Evolutionary conservation across 2,113 vertebrate species (phyloP).

Genomic region (Sinocyclocheilus rhinocerous): DNA sequence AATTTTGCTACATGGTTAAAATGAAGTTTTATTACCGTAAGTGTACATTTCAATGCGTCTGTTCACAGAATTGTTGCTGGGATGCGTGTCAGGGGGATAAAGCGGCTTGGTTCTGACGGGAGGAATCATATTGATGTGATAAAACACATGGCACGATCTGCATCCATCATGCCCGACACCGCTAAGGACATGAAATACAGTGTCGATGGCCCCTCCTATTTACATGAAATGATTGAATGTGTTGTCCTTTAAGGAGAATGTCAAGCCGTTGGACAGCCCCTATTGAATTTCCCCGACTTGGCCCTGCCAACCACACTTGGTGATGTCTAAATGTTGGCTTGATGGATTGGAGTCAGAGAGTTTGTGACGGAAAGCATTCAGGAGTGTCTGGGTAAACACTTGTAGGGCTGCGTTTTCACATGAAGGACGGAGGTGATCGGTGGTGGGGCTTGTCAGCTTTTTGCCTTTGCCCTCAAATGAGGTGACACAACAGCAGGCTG

Average conservation of each 20-base stretch:
- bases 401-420: conserved; percentile 30
- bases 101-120: background rate
- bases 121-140: conserved; percentile 41
- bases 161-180: conserved; percentile 43
- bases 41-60: background rate
- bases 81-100: background rate
- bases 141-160: conserved; percentile 46
- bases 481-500: background rate
- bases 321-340: conserved; percentile 47
- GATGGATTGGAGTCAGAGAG: conserved; percentile 49
- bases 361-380: conserved; percentile 38
- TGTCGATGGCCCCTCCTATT: conserved; percentile 45
- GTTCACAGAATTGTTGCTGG: conserved; percentile 24
- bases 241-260: conserved; percentile 59
- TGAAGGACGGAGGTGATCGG: conserved; percentile 22
- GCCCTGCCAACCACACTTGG: conserved; percentile 32
- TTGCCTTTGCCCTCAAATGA: background rate
- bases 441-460: background rate
- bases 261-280: conserved; percentile 43
- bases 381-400: conserved; percentile 37
- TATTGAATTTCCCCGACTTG: conserved; percentile 39
- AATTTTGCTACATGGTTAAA: conserved; percentile 16
- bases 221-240: conserved; percentile 58
- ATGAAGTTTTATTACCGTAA: conserved; percentile 2
- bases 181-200: conserved; percentile 36